Evolutionary conservation across 2,888 invertebrate species (phyloP), one percentile per base, ranked within the genome.

Genomic region (Nephrotoma guestfalica): DNA sequence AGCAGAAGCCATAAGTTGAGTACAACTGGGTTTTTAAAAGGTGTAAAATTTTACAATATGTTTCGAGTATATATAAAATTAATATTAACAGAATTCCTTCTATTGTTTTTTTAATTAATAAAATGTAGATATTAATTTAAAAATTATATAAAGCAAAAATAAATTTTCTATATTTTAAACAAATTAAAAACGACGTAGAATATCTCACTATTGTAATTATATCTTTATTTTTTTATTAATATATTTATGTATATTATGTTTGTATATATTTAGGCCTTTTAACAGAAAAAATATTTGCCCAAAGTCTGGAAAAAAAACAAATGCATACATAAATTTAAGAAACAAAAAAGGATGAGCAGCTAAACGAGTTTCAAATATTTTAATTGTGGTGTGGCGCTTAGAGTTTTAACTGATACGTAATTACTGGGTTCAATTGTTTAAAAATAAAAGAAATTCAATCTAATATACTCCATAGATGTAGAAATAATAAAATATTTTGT

Each of bases 1-100:
- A 88, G 89, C 89, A 88, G 88, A 88, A 89, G 89, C 89, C 89
- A 89, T 89, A 89, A 89, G 89, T 89, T 88, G 87, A 87, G 87
- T 87, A 86, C 87, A 41, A 84, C 41, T 41, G 6, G n/a, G 11
- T 47, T 13, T 47, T 13, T 47, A 47, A 47, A 83, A n/a, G 84
- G 41, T 83, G 41, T 84, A 84, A 84, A 40, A 84, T 41, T 30
- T 41, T n/a, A 41, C 41, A 84, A 30, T 71, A 18, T 71, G 15
- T 30, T 30, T 30, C 30, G 30, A 30, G 30, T 30, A 30, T 30
- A 30, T 30, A 30, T 30, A 30, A 30, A 51, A 51, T 51, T n/a
- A 51, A 30, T 71, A 71, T 87, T 86, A 87, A 87, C 86, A 86
- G 83, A 86, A 86, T 47, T 86, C 83, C 57, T 51, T 45, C 83